These are phyloP conservation scores for Calonectris borealis DNA, from an alignment of 2,113 vertebrate genomes.

Conservation along the genomic window DNA sequence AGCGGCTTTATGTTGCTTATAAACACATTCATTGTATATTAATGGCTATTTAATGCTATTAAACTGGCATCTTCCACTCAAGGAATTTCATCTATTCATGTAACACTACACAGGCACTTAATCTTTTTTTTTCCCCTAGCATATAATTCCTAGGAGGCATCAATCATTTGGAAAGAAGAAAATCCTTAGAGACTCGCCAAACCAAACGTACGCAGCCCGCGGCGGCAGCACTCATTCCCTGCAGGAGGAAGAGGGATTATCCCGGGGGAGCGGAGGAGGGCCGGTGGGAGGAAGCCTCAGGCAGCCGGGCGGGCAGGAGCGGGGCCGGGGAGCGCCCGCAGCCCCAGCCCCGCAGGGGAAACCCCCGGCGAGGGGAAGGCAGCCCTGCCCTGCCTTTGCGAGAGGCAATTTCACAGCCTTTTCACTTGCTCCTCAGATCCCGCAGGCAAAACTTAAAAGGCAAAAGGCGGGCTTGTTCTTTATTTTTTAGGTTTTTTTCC, in stretches of 20 bases:
- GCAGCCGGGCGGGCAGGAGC: not conserved
- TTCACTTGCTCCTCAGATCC: not conserved
- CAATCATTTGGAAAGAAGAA: not conserved
- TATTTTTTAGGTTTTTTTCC: not conserved
- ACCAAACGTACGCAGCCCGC: not conserved
- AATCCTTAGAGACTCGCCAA: not conserved
- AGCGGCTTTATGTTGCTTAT: not conserved
- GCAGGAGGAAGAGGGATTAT: too few relatives aligned
- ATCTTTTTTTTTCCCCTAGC: too few relatives aligned
- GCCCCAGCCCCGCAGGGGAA: too few relatives aligned
- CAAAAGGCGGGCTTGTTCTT: not conserved
- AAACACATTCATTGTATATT: not conserved
- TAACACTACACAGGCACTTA: not conserved
- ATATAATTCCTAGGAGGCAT: not conserved
- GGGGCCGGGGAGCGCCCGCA: fast-evolving
- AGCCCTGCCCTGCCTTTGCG: not conserved
- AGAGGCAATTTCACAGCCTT: not conserved
- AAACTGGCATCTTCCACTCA: not conserved
- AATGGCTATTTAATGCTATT: not conserved
- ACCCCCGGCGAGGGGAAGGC: not conserved
- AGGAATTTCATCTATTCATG: not conserved
- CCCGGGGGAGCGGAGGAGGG: not conserved
- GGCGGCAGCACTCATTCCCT: fast-evolving
- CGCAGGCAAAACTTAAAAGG: not conserved
- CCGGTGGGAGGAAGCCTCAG: not conserved